Evolutionary conservation across 2,888 invertebrate species (phyloP), one percentile per base, ranked within the genome.

Genomic region (Mimas tiliae): DNA sequence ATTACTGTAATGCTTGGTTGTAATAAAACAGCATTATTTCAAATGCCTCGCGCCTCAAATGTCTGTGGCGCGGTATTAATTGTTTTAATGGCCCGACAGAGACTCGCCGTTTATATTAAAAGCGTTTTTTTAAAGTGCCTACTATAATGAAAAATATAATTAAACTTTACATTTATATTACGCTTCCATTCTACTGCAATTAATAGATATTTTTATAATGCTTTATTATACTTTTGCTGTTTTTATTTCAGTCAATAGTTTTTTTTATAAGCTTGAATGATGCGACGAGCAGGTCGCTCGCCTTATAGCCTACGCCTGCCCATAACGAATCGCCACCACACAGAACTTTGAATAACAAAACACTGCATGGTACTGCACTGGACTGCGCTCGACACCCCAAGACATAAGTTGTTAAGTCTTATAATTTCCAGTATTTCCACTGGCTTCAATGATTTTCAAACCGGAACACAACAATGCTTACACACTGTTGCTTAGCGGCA

Each of bases 21-120:
- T 58, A 58, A 58, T 58, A 58, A 58, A 52, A 38, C 16, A 34
- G 55, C 38, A 55, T 55, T 53, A 53, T 55, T 55, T n/a, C 6
- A 55, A 55, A 27, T 4, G 27, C 27, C 2, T 1, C 27, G 27
- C 55, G 58, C n/a, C n/a, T n/a, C n/a, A n/a, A n/a, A n/a, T n/a
- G n/a, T 58, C 58, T 38, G 34, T 38, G 38, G 38, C 58, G 16
- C 33, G n/a, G 53, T 38, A 38, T 58, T 58, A 58, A 58, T 58
- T 42, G 38, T 58, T 58, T 58, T 58, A 58, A 42, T 58, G 38
- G 58, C 16, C 0, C 16, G 58, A 12, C 58, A 16, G 53, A 53
- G 53, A 53, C 53, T 53, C 19, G 38, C 9, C 38, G 19, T 16
- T 58, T 58, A 58, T 53, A 53, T 19, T 11, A 38, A 14, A 38